Conservation (phyloP, 2,888 invertebrate genomes). For the Acrobasis repandana region DNA sequence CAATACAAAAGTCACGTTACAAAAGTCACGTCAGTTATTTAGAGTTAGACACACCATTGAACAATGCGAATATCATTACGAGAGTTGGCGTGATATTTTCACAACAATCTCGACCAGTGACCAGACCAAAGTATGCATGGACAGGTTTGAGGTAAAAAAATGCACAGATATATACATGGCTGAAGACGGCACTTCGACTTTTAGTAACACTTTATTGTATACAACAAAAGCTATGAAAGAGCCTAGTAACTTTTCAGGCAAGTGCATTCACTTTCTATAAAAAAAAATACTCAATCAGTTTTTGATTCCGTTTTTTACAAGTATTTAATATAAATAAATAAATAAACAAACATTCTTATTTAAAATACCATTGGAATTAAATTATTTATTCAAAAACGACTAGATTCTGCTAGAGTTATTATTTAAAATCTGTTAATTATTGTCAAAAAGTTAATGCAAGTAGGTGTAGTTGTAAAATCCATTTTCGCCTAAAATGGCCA, state of each 20-base stretch:
- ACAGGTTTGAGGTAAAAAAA: slow-evolving; percentile 12
- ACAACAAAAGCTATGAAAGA: too few relatives aligned
- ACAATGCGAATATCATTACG: slow-evolving; percentile 10
- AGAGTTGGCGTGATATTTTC: slow-evolving; percentile 10
- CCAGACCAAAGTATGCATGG: slow-evolving; percentile 7
- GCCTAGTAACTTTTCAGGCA: not conserved
- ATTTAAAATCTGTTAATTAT: too few relatives aligned
- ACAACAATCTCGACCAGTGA: slow-evolving; percentile 27
- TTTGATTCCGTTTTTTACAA: too few relatives aligned
- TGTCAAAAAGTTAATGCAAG: too few relatives aligned
- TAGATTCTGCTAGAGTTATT: too few relatives aligned
- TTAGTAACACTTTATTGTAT: not conserved
- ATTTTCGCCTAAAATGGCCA: too few relatives aligned
- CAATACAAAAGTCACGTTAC: slow-evolving; percentile 6
- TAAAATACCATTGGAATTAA: too few relatives aligned
- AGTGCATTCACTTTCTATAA: too few relatives aligned
- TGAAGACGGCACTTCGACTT: not conserved
- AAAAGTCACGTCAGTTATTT: not conserved
- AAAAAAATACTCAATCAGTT: too few relatives aligned
- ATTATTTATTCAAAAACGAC: too few relatives aligned
- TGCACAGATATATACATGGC: not conserved
- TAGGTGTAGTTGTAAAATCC: not conserved
- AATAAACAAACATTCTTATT: too few relatives aligned
- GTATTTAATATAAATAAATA: too few relatives aligned
- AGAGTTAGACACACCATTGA: slow-evolving; percentile 6